A percentile compares a stretch with the other conserved stretches of the same genome.
phyloP scores from a whole-genome alignment of 2,888 invertebrate genomes.

The Temnothorax unifasciatus region DNA sequence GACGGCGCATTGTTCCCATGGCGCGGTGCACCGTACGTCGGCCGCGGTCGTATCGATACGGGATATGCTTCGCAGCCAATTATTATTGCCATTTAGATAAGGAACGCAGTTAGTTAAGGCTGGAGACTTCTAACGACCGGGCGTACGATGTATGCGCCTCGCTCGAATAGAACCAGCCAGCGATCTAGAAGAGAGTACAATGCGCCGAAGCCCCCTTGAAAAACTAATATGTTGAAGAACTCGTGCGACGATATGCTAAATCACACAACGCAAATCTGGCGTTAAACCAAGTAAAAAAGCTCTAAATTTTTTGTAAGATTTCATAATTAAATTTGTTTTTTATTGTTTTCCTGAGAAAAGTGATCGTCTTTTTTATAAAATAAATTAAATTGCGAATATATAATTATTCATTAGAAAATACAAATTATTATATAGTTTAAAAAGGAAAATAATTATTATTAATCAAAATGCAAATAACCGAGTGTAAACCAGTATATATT shows the following conservation, averaged over 20 bases:
- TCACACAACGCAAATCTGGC: background rate
- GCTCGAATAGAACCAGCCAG: slow-evolving; percentile 24
- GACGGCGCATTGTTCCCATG: slow-evolving; percentile 75
- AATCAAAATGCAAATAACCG: background rate
- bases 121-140: slow-evolving; percentile 67
- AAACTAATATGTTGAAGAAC: slow-evolving; percentile 4
- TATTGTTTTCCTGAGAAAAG: background rate
- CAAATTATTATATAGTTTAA: background rate
- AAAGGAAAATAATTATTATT: background rate
- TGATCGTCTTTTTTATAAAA: background rate
- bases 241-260: background rate
- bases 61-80: slow-evolving; percentile 75
- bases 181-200: slow-evolving; percentile 37
- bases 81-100: slow-evolving; percentile 77
- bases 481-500: background rate
- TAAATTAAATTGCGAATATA: background rate
- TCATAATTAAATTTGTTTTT: background rate
- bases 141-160: slow-evolving; percentile 54
- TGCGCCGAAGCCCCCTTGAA: slow-evolving; percentile 1
- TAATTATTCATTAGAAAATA: background rate
- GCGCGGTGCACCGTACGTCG: slow-evolving; percentile 65
- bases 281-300: background rate
- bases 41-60: slow-evolving; percentile 68
- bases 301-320: background rate
- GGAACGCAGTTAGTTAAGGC: slow-evolving; percentile 73